phyloP scores from a whole-genome alignment of 2,113 vertebrate genomes.

The Pan troglodytes region NHGRI_mPanTro3-v2.1_pri NC_072401.2:88133501-88134000 shows the following conservation, averaged over 20 bases:
- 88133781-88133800: neutral
- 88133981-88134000: neutral
- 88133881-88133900: neutral
- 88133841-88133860: conserved; percentile 6
- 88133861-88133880: neutral
- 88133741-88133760: neutral
- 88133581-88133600: neutral
- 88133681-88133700: neutral
- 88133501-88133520: neutral
- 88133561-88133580: neutral
- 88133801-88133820: neutral
- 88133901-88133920: neutral
- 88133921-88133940: neutral
- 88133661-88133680: neutral
- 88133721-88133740: conserved; percentile 15
- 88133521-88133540: neutral
- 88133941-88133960: conserved; percentile 8
- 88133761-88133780: neutral
- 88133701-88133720: neutral
- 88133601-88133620: neutral
- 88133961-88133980: neutral
- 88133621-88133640: neutral
- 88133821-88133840: neutral
- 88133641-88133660: neutral
- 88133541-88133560: neutral